Evolutionary conservation across 2,113 vertebrate genomes (phyloP).

Genomic region (Gulo gulo): DNA sequence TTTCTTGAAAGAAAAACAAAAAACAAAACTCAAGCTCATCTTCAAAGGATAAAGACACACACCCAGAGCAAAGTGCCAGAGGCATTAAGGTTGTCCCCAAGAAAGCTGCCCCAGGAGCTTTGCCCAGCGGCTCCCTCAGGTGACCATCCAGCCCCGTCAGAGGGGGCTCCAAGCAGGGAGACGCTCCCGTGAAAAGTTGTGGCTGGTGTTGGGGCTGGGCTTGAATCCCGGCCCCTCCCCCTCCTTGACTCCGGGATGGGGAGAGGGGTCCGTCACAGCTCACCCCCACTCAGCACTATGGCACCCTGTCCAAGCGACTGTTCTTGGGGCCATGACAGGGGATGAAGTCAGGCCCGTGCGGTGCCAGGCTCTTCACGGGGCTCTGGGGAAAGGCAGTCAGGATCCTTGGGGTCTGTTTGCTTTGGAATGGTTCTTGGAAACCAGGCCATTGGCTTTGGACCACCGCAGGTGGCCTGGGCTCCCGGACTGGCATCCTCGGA

Average conservation of each 20-base stretch:
- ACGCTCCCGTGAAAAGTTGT: neutral
- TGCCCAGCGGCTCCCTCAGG: too few relatives aligned
- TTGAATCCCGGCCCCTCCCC: neutral
- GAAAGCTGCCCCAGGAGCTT: neutral
- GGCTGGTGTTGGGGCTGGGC: neutral
- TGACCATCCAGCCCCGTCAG: neutral
- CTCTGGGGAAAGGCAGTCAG: neutral
- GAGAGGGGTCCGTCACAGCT: neutral
- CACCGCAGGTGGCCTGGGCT: too few relatives aligned
- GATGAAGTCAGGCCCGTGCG: accelerated
- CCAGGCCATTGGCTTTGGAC: neutral
- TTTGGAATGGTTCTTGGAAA: neutral
- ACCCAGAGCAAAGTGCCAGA: neutral
- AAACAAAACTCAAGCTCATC: neutral
- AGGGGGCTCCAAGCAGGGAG: neutral
- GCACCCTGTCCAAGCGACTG: neutral
- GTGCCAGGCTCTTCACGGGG: neutral
- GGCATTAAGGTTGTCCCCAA: neutral
- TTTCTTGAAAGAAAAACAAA: neutral
- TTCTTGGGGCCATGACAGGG: accelerated
- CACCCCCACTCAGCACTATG: neutral
- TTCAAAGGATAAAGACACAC: neutral
- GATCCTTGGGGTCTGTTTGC: neutral
- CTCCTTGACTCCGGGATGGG: too few relatives aligned
- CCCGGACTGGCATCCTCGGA: neutral